Percentiles rank a stretch among this genome's conserved stretches.
phyloP scores from a whole-genome alignment of 2,888 invertebrate genomes.

The Pelosia muscerda region DNA sequence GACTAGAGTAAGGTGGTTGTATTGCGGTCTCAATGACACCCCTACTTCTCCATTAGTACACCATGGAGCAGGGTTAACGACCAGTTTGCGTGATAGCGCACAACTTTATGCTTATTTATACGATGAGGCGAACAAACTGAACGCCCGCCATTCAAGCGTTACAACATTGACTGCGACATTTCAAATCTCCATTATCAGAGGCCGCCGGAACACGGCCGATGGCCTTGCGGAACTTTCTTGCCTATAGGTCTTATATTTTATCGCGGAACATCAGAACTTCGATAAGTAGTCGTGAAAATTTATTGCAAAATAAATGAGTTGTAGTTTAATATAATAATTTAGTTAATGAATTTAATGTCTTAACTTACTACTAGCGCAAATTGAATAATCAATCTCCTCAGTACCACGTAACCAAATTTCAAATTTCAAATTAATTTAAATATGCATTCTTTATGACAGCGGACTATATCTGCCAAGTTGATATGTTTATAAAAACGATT shows the following conservation, averaged over 20 bases:
- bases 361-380: too few relatives aligned
- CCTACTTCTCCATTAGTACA: slow-evolving; percentile 78
- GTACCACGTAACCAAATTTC: too few relatives aligned
- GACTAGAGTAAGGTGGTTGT: slow-evolving; percentile 66
- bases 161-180: slow-evolving; percentile 75
- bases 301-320: slow-evolving; percentile 11
- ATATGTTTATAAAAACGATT: too few relatives aligned
- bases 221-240: slow-evolving; percentile 39
- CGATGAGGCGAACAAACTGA: slow-evolving; percentile 75
- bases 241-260: slow-evolving; percentile 27
- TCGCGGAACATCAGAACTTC: slow-evolving; percentile 13
- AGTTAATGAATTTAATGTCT: not conserved
- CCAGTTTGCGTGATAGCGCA: slow-evolving; percentile 79
- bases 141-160: slow-evolving; percentile 73
- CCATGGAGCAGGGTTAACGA: slow-evolving; percentile 80
- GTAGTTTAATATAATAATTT: not conserved
- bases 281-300: slow-evolving; percentile 16
- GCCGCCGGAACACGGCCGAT: slow-evolving; percentile 52
- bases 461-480: too few relatives aligned
- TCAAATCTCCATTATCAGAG: slow-evolving; percentile 80
- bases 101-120: slow-evolving; percentile 84
- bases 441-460: too few relatives aligned
- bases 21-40: slow-evolving; percentile 78
- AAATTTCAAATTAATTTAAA: too few relatives aligned
- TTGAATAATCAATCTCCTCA: too few relatives aligned